A percentile compares a stretch with the other conserved stretches of the same genome.
phyloP scores from a whole-genome alignment of 2,888 invertebrate species.

The Mechanitis mazaeus region DNA sequence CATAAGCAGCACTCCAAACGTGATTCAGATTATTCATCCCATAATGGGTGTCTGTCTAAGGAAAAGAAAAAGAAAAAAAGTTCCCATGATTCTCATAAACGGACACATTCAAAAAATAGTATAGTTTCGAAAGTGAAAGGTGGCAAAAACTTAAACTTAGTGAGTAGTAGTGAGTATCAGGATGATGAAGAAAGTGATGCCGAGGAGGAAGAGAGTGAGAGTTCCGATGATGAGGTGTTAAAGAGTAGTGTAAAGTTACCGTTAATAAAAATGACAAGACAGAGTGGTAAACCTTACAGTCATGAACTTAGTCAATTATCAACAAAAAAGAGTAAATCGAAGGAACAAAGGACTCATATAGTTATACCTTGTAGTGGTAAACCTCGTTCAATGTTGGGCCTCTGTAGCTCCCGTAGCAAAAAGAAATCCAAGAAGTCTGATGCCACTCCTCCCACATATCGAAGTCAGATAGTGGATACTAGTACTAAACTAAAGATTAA shows the following conservation, averaged over 20 bases:
- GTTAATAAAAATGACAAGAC: slow-evolving; percentile 57
- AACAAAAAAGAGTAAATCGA: slow-evolving; percentile 67
- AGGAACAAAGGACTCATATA: slow-evolving; percentile 59
- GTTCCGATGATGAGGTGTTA: slow-evolving; percentile 71
- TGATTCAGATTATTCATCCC: slow-evolving; percentile 46
- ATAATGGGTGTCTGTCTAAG: slow-evolving; percentile 59
- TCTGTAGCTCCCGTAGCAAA: slow-evolving; percentile 69
- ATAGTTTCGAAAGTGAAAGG: slow-evolving; percentile 64
- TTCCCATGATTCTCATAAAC: slow-evolving; percentile 48
- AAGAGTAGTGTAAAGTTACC: slow-evolving; percentile 70
- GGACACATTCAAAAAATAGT: slow-evolving; percentile 55
- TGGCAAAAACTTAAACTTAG: slow-evolving; percentile 74
- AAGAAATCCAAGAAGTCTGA: slow-evolving; percentile 69
- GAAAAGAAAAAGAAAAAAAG: slow-evolving; percentile 64
- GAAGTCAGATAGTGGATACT: slow-evolving; percentile 80
- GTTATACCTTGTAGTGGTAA: slow-evolving; percentile 70
- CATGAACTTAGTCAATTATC: slow-evolving; percentile 77
- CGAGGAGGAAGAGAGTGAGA: slow-evolving; percentile 49
- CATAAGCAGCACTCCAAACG: slow-evolving; percentile 65
- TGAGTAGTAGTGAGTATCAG: slow-evolving; percentile 71
- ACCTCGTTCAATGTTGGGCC: slow-evolving; percentile 70
- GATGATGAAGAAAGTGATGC: slow-evolving; percentile 50
- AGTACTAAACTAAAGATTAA: slow-evolving; percentile 81
- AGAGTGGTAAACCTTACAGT: slow-evolving; percentile 74
- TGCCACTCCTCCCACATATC: slow-evolving; percentile 65